phyloP scores from a whole-genome alignment of 2,797 vertebrate genomes.

The Arnoldichthys spilopterus region DNA sequence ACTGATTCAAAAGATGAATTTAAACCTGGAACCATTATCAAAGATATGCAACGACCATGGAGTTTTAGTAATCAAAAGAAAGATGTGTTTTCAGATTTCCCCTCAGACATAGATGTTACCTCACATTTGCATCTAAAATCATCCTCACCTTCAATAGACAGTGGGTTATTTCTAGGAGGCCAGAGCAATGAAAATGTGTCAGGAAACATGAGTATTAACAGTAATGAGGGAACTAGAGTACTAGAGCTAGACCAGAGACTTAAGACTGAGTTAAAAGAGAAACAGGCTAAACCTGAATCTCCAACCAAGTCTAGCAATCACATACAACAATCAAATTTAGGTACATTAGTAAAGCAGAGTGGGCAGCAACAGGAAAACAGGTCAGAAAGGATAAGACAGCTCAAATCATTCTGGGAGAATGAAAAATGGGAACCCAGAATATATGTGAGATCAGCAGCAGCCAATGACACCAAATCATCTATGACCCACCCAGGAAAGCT shows the following conservation, averaged over 20 bases:
- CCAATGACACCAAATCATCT: constrained; percentile 52
- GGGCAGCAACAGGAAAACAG: constrained; percentile 66
- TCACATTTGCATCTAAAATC: constrained; percentile 35
- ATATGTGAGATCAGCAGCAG: constrained; percentile 59
- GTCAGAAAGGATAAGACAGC: constrained; percentile 68
- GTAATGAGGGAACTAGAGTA: constrained; percentile 18
- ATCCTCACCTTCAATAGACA: constrained; percentile 18
- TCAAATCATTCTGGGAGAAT: constrained; percentile 79
- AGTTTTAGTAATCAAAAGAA: constrained; percentile 39
- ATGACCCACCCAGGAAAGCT: constrained; percentile 56
- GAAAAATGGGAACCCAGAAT: constrained; percentile 66
- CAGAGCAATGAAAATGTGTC: constrained; percentile 23
- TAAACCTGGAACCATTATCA: constrained; percentile 10
- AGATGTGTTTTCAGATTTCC: constrained; percentile 8
- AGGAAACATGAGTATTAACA: constrained; percentile 9
- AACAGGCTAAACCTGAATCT: constrained; percentile 5
- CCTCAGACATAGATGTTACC: constrained; percentile 16
- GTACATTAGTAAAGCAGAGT: constrained; percentile 47
- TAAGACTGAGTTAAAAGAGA: constrained; percentile 31
- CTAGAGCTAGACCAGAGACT: neutral
- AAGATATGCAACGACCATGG: constrained; percentile 9
- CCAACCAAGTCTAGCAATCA: constrained; percentile 43
- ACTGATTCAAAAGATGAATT: neutral
- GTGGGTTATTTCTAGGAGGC: neutral
- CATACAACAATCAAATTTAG: constrained; percentile 40